A percentile compares a stretch with the other conserved stretches of the same genome.
Conservation (phyloP, 2,888 invertebrate genomes). For the Agriopis aurantiaria region DNA sequence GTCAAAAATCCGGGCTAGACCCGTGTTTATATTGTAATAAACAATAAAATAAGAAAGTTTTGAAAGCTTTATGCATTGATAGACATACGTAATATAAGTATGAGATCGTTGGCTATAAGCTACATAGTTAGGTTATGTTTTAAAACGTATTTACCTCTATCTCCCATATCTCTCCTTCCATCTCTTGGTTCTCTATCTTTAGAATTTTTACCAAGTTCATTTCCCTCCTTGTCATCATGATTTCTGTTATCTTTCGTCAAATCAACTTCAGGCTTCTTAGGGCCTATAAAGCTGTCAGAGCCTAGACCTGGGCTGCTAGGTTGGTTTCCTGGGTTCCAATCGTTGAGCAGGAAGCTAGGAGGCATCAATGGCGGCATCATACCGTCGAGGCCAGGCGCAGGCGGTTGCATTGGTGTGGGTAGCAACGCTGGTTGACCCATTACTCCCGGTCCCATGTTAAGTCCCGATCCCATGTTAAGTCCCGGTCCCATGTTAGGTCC, state of each 20-base stretch:
- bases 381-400: slow-evolving; percentile 9
- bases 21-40: too few species aligned
- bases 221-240: slow-evolving; percentile 12
- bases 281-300: slow-evolving; percentile 12
- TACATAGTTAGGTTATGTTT: not conserved
- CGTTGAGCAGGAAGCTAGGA: slow-evolving; percentile 12
- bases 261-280: slow-evolving; percentile 23
- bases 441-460: not conserved
- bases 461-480: not conserved
- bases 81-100: too few species aligned
- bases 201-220: slow-evolving; percentile 15
- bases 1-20: too few species aligned
- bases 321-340: slow-evolving; percentile 13
- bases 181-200: slow-evolving; percentile 19
- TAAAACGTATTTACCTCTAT: slow-evolving; percentile 13
- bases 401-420: slow-evolving; percentile 23
- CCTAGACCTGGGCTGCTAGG: not conserved
- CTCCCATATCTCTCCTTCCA: slow-evolving; percentile 16
- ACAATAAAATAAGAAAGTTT: too few species aligned
- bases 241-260: slow-evolving; percentile 18
- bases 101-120: too few species aligned
- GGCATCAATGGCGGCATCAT: slow-evolving; percentile 17
- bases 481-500: not conserved
- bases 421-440: slow-evolving; percentile 20
- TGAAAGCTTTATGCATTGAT: too few species aligned